These are phyloP conservation scores for Paraescarpia echinospica DNA, from an alignment of 1,140 invertebrate species.

Conservation along the genomic window DNA sequence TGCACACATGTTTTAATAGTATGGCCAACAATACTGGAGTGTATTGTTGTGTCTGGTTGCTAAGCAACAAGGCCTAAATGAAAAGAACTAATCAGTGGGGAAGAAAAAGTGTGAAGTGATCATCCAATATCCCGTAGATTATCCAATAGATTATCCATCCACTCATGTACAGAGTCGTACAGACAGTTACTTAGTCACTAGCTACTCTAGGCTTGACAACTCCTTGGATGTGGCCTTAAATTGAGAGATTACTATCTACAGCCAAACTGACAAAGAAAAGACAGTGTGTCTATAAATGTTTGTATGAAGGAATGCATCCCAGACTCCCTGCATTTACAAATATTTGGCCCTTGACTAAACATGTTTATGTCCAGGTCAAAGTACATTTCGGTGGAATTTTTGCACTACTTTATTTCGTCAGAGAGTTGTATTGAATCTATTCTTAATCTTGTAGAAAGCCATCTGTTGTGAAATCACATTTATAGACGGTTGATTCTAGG, in stretches of 20 bases:
- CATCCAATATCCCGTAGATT: neutral
- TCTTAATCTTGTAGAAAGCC: neutral
- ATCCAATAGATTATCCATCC: neutral
- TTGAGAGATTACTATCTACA: neutral
- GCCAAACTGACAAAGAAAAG: neutral
- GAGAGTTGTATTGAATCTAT: neutral
- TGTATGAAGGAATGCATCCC: neutral
- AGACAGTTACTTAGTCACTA: neutral
- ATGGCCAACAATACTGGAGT: neutral
- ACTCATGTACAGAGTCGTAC: neutral
- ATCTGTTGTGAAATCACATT: neutral
- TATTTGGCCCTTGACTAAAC: neutral
- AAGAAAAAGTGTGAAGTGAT: neutral
- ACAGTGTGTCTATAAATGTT: conserved; percentile 6
- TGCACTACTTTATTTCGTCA: neutral
- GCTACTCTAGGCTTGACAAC: neutral
- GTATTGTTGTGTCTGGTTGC: neutral
- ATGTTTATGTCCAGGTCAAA: neutral
- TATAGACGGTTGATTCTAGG: neutral
- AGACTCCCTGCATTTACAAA: neutral
- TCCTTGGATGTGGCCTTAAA: neutral
- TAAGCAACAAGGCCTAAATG: neutral
- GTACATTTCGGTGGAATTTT: neutral
- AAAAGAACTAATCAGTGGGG: neutral
- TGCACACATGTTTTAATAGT: neutral